phyloP scores from a whole-genome alignment of 2,888 invertebrate species.

The Melipona beecheii region DNA sequence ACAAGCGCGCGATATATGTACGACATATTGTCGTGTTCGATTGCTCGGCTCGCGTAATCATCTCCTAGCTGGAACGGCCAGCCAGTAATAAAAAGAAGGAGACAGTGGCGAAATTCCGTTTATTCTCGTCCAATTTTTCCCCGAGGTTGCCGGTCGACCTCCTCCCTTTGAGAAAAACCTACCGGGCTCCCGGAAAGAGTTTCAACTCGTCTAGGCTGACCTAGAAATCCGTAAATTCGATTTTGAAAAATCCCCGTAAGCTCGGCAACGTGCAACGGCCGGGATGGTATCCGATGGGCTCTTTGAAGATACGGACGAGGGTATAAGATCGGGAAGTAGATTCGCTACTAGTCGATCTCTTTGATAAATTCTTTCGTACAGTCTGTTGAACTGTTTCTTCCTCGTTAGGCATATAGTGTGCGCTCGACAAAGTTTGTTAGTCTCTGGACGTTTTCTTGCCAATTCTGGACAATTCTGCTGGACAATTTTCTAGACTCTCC shows the following conservation, averaged over 20 bases:
- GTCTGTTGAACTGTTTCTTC: too few relatives aligned
- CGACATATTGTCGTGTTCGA: constrained; percentile 44
- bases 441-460: too few relatives aligned
- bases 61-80: background rate
- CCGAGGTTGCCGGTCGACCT: background rate
- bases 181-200: background rate
- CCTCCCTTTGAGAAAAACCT: background rate
- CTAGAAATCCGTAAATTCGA: constrained; percentile 1
- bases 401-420: too few relatives aligned
- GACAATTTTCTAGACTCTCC: too few relatives aligned
- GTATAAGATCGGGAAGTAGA: background rate
- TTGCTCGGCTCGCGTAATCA: background rate
- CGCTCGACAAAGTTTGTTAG: too few relatives aligned
- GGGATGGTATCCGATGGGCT: background rate
- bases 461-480: too few relatives aligned
- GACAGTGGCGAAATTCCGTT: background rate
- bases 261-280: background rate
- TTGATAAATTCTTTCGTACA: background rate
- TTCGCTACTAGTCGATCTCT: background rate
- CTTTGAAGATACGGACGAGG: background rate
- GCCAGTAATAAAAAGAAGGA: background rate
- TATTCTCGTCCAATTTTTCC: constrained; percentile 24
- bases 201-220: background rate
- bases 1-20: constrained; percentile 33
- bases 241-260: background rate